A percentile compares a stretch with the other conserved stretches of the same genome.
These are phyloP conservation scores for Montifringilla adamsi DNA, from an alignment of 2,113 vertebrate species.

Conservation along the genomic window DNA sequence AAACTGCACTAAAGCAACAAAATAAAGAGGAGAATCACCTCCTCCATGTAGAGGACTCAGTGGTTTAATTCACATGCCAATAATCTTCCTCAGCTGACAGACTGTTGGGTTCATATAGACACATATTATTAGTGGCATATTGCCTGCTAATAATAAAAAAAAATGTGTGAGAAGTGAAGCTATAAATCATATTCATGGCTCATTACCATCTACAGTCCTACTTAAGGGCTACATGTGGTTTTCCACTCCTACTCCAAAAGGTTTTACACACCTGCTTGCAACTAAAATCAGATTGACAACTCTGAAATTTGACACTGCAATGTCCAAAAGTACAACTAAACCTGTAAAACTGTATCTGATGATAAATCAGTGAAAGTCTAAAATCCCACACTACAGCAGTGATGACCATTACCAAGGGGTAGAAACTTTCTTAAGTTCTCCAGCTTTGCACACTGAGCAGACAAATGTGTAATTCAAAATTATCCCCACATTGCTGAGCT, in stretches of 20 bases:
- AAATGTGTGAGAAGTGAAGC: background rate
- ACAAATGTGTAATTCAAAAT: conserved; percentile 82
- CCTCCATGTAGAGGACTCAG: background rate
- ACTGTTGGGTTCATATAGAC: background rate
- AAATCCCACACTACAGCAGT: background rate
- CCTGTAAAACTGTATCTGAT: background rate
- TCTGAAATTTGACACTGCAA: background rate
- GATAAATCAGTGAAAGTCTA: background rate
- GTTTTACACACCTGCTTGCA: background rate
- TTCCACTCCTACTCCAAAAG: background rate
- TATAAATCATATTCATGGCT: background rate
- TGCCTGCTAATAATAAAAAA: background rate
- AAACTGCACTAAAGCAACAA: background rate
- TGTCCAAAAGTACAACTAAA: background rate
- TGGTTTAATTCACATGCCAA: background rate
- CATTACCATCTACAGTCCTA: background rate
- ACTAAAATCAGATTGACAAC: background rate
- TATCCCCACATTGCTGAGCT: conserved; percentile 75
- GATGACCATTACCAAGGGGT: conserved; percentile 61
- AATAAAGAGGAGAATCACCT: background rate
- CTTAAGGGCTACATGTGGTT: background rate
- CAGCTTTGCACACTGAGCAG: conserved; percentile 80
- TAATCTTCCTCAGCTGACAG: background rate
- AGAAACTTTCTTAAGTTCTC: conserved; percentile 76
- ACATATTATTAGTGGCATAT: background rate